phyloP scores from a whole-genome alignment of 2,888 invertebrate species.

The Sturmia bella region DNA sequence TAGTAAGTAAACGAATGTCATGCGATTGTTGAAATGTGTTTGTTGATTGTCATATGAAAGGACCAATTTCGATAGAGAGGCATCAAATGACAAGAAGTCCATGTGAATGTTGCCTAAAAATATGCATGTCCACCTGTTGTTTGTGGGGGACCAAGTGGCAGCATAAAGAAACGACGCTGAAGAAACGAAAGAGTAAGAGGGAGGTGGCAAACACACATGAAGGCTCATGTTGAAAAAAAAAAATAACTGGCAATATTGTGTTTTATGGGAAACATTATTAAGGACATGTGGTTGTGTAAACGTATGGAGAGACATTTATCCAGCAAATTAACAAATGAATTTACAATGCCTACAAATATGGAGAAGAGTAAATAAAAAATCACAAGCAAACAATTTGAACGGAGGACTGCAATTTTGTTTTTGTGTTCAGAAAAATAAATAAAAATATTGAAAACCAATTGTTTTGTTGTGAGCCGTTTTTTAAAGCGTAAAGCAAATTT shows the following conservation, averaged over 20 bases:
- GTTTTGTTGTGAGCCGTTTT: too few species aligned
- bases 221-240: background rate
- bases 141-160: slow-evolving; percentile 19
- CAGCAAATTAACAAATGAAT: slow-evolving; percentile 74
- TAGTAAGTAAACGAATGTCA: slow-evolving; percentile 31
- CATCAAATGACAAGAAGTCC: slow-evolving; percentile 23
- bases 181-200: background rate
- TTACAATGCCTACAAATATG: slow-evolving; percentile 62
- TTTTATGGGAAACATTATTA: slow-evolving; percentile 44
- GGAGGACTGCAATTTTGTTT: slow-evolving; percentile 67
- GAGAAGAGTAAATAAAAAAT: slow-evolving; percentile 35
- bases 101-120: slow-evolving; percentile 13
- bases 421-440: background rate
- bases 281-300: slow-evolving; percentile 67
- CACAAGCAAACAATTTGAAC: background rate
- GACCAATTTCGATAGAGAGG: slow-evolving; percentile 46
- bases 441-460: too few species aligned
- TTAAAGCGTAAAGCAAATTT: too few species aligned
- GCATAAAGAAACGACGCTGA: slow-evolving; percentile 4
- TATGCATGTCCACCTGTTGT: slow-evolving; percentile 60
- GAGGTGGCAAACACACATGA: background rate
- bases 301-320: slow-evolving; percentile 72
- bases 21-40: slow-evolving; percentile 27
- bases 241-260: background rate
- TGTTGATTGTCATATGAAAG: slow-evolving; percentile 24